These are phyloP conservation scores for Moxostoma hubbsi DNA, from an alignment of 2,797 vertebrate genomes.

Conservation along the genomic window DNA sequence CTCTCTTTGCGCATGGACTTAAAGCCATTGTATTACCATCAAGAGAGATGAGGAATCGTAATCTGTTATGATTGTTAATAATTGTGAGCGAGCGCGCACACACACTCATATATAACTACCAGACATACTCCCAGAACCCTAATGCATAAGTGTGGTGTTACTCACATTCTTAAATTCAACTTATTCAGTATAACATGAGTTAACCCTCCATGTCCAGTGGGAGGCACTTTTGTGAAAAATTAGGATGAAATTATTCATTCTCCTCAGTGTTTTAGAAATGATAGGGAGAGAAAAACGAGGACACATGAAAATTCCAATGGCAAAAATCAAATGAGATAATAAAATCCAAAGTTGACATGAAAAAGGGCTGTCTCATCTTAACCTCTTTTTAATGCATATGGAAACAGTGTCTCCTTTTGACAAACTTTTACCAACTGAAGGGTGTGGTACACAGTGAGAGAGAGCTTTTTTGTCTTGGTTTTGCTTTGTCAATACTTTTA, in stretches of 20 bases:
- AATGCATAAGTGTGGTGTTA: constrained; percentile 55
- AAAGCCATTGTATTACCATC: constrained; percentile 78
- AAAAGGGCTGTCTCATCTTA: constrained; percentile 69
- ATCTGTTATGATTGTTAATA: constrained; percentile 71
- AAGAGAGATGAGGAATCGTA: constrained; percentile 67
- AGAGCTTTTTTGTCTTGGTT: constrained; percentile 21
- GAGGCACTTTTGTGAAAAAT: constrained; percentile 67
- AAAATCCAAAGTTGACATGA: constrained; percentile 74
- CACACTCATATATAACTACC: constrained; percentile 60
- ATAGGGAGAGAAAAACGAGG: constrained; percentile 13
- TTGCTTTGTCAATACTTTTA: constrained; percentile 22
- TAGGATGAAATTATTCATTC: constrained; percentile 40
- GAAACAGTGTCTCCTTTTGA: constrained; percentile 25
- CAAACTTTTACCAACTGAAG: constrained; percentile 16
- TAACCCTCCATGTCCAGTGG: constrained; percentile 63
- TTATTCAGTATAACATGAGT: constrained; percentile 52
- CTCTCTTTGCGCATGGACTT: constrained; percentile 69
- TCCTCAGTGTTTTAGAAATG: constrained; percentile 67
- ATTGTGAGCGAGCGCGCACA: constrained; percentile 38
- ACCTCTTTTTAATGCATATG: constrained; percentile 24
- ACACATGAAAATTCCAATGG: constrained; percentile 54
- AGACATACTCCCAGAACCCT: constrained; percentile 66
- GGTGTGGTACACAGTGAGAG: constrained; percentile 14
- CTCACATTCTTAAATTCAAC: constrained; percentile 56
- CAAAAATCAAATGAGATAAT: constrained; percentile 65